These are phyloP conservation scores for Dolichallabes microphthalmus DNA, from an alignment of 2,113 vertebrate genomes.

Conservation along the genomic window DNA sequence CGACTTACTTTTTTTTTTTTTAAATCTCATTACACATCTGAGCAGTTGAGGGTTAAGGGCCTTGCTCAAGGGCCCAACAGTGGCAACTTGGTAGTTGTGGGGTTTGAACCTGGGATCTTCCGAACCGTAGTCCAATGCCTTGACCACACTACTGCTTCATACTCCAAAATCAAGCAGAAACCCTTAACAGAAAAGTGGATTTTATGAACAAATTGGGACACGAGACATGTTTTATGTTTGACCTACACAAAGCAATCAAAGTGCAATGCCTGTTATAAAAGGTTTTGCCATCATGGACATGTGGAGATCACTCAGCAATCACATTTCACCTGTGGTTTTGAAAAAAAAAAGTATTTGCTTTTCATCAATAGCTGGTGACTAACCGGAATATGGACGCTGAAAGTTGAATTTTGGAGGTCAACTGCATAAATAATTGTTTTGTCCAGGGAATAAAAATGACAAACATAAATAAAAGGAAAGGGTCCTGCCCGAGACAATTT, in stretches of 20 bases:
- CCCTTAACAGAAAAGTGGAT: not conserved
- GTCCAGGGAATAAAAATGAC: not conserved
- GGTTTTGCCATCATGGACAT: not conserved
- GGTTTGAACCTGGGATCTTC: too few relatives aligned
- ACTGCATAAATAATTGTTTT: conserved; percentile 20
- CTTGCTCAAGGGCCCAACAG: too few relatives aligned
- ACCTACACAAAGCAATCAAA: not conserved
- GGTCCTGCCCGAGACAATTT: not conserved
- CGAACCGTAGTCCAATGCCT: too few relatives aligned
- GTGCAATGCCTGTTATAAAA: not conserved
- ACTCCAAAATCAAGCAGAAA: not conserved
- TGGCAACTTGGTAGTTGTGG: too few relatives aligned
- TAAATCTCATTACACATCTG: too few relatives aligned
- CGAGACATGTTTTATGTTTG: not conserved
- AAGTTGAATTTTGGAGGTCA: not conserved
- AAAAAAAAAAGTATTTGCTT: not conserved
- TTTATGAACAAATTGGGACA: not conserved
- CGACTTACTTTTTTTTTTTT: too few relatives aligned
- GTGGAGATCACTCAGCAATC: not conserved
- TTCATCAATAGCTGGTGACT: not conserved
- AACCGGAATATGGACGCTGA: not conserved
- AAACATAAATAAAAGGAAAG: conserved; percentile 2
- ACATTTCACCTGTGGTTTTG: not conserved
- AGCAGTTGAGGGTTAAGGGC: too few relatives aligned
- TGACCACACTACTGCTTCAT: not conserved